These are phyloP conservation scores for Piscicola geometra DNA, from an alignment of 2,888 invertebrate species.

Conservation along the genomic window DNA sequence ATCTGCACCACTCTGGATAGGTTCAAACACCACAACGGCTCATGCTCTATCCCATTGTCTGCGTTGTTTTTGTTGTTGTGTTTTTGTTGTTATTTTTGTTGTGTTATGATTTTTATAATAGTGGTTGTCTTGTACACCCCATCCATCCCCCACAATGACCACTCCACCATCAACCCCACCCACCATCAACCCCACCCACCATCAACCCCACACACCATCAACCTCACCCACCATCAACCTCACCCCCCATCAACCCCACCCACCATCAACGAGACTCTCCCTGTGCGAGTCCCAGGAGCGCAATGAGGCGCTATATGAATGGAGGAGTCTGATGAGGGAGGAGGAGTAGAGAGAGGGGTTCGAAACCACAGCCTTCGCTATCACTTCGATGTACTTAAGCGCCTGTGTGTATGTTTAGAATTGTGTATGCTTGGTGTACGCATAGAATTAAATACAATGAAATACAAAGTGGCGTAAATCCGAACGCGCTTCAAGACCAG, in stretches of 20 bases:
- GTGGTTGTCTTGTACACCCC: too few relatives aligned
- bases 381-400: constrained; percentile 75
- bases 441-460: too few relatives aligned
- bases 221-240: constrained; percentile 45
- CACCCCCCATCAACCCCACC: constrained; percentile 56
- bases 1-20: constrained; percentile 21
- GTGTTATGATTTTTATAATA: neutral
- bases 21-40: constrained; percentile 26
- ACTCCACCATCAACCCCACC: constrained; percentile 50
- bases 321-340: constrained; percentile 36
- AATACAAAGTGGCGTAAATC: too few relatives aligned
- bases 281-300: constrained; percentile 68
- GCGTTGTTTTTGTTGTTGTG: neutral
- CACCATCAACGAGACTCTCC: constrained; percentile 36
- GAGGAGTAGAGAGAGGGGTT: constrained; percentile 54
- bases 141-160: too few relatives aligned
- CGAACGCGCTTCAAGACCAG: neutral
- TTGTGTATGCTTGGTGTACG: too few relatives aligned
- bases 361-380: constrained; percentile 66
- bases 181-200: constrained; percentile 55
- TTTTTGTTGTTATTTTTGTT: neutral
- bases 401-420: too few relatives aligned
- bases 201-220: constrained; percentile 61
- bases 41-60: neutral
- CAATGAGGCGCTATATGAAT: constrained; percentile 61